Evolutionary conservation across 2,113 vertebrate genomes (phyloP).

Genomic region (Muntiacus reevesi): DNA sequence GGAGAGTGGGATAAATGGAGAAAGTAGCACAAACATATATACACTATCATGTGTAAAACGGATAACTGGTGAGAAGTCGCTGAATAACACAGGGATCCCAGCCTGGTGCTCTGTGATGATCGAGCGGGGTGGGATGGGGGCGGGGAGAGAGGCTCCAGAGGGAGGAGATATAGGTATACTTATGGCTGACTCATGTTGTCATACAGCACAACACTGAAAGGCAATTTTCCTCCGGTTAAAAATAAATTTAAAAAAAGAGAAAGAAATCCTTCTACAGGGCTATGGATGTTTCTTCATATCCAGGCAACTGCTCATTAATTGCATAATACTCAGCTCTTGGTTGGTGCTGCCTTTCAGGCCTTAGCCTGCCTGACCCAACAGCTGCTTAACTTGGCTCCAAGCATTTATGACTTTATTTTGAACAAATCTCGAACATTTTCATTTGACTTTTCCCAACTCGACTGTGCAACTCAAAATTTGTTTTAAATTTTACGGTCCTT

Average conservation of each 20-base stretch:
- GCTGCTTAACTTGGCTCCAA: constrained; percentile 83
- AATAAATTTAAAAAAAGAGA: neutral
- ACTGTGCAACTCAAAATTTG: constrained; percentile 82
- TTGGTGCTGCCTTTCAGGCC: constrained; percentile 73
- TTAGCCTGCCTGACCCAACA: constrained; percentile 79
- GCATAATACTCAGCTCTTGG: constrained; percentile 68
- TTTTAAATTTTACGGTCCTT: constrained; percentile 85
- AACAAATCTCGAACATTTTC: constrained; percentile 84
- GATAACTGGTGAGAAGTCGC: neutral
- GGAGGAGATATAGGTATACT: neutral
- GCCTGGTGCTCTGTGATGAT: neutral
- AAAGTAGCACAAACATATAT: neutral
- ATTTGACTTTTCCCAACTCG: constrained; percentile 82
- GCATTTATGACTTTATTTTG: constrained; percentile 87
- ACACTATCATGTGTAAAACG: neutral
- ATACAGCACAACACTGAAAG: neutral
- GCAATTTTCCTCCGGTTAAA: neutral
- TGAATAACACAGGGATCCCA: neutral
- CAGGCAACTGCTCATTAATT: constrained; percentile 65
- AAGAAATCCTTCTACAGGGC: constrained; percentile 25
- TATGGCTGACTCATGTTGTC: neutral
- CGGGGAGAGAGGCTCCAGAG: neutral
- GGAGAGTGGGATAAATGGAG: neutral
- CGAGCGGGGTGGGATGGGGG: neutral
- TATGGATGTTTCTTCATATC: constrained; percentile 19